Conservation (phyloP, 2,797 vertebrate genomes). For the Limnodromus scolopaceus region DNA sequence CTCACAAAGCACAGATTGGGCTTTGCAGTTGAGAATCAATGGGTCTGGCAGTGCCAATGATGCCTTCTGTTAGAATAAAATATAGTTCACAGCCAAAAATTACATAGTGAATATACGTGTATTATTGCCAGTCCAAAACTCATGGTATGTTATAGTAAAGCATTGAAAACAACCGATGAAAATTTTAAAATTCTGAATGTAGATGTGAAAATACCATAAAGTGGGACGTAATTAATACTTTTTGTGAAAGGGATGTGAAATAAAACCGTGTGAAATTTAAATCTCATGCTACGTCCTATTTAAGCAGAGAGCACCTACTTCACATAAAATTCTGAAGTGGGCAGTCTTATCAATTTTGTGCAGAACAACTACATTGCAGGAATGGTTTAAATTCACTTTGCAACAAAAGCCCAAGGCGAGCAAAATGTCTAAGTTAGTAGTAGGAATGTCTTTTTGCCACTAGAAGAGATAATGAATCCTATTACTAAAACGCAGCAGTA, state of each 20-base stretch:
- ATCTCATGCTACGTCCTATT: neutral
- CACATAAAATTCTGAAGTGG: slow-evolving; percentile 31
- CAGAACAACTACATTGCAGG: slow-evolving; percentile 39
- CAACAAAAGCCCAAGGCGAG: slow-evolving; percentile 25
- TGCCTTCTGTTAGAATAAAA: slow-evolving; percentile 4
- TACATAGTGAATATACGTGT: neutral
- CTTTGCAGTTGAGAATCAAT: neutral
- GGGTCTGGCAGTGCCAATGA: neutral
- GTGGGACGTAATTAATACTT: neutral
- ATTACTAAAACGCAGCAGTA: slow-evolving; percentile 44
- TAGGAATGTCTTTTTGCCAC: slow-evolving; percentile 19
- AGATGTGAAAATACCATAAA: neutral
- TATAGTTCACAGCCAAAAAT: neutral
- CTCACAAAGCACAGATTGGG: neutral
- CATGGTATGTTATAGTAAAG: neutral
- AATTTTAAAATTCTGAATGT: neutral
- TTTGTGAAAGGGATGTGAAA: neutral
- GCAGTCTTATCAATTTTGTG: slow-evolving; percentile 36
- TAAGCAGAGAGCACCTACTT: neutral
- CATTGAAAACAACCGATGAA: neutral
- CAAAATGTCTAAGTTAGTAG: neutral
- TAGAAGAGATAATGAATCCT: slow-evolving; percentile 46
- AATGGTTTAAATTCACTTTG: slow-evolving; percentile 38
- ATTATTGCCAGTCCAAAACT: neutral
- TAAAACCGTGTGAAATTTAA: neutral